Base-by-base conservation (phyloP, 2,113 vertebrate species). In the Tamias sibiricus region DNA sequence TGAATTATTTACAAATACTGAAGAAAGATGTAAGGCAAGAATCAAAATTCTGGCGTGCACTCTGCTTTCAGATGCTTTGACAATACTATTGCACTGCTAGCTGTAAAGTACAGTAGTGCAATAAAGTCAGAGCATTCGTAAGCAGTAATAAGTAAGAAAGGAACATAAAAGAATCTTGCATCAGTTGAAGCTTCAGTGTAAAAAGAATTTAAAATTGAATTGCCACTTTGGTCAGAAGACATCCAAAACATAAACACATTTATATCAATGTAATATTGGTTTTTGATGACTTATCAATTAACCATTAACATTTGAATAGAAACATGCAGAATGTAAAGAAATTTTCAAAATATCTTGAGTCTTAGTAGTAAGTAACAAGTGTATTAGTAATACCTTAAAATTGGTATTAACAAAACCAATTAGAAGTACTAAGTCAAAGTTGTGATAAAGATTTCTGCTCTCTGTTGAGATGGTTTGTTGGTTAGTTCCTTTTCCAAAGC, bases 51-150 rank as follows among this genome's bases (percentile, higher is more conserved):
- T 71, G 98, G 87, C 79, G 98, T 79, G 4, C 40, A 24, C 91
- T 97, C 99, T 99, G 99, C 99, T 99, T 90, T 98, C 99, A 99
- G 99, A 99, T 99, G 99, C 99, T 99, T 99, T 99, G 99, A 99
- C 99, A 99, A 99, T 99, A 99, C 99, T 99, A 99, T 99, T 99
- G 99, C 99, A 99, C 99, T 99, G 99, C 99, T 99, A 98, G 99
- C 99, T 99, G 99, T 99, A 98, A 98, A 98, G 97, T 98, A 99
- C 99, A 99, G 99, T 99, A 99, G 99, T 99, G 99, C 99, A 99
- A 99, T 99, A 99, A 99, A 99, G 99, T 99, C 99, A 99, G 99
- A 99, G 99, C 99, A 98, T 98, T 98, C 97, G 99, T 98, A 91
- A 99, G 99, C 99, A 99, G 99, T 98, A 98, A 79, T 74, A 71